Percentiles rank a stretch among this genome's conserved stretches.
These are phyloP conservation scores for Carollia perspicillata DNA, from an alignment of 2,113 vertebrate genomes.

Conservation along the genomic window DNA sequence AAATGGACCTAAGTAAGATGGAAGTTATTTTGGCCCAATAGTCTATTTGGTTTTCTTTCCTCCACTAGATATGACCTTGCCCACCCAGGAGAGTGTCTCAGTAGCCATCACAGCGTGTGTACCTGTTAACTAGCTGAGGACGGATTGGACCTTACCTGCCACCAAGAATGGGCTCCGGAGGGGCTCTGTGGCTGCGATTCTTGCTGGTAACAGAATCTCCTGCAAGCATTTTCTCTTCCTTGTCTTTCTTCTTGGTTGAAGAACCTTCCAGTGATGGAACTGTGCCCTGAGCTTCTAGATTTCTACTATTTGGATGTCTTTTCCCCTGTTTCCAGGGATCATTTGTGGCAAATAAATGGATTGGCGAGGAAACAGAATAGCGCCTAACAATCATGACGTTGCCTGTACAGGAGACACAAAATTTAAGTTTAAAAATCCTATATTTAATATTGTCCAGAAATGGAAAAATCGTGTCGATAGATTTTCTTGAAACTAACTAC, in stretches of 20 bases:
- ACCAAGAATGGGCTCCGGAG: constrained; percentile 83
- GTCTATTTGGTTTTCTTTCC: background rate
- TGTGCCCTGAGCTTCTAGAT: background rate
- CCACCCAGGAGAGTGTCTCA: background rate
- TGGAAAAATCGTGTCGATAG: background rate
- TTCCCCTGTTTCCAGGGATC: constrained; percentile 56
- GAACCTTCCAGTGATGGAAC: background rate
- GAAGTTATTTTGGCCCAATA: background rate
- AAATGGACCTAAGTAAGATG: background rate
- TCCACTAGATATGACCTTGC: background rate
- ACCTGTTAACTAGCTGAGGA: background rate
- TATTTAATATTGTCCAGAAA: background rate
- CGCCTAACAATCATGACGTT: constrained; percentile 92
- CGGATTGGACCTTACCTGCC: constrained; percentile 82
- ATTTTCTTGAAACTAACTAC: background rate
- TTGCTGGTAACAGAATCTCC: background rate
- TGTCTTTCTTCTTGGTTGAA: constrained; percentile 32
- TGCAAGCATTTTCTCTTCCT: background rate
- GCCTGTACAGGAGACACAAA: constrained; percentile 79
- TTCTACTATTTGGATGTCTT: constrained; percentile 10
- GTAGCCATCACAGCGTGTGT: background rate
- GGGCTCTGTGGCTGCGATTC: constrained; percentile 71
- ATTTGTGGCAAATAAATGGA: constrained; percentile 61
- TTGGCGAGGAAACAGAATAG: constrained; percentile 84
- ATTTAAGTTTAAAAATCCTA: background rate